phyloP scores from a whole-genome alignment of 2,888 invertebrate genomes.

The Drosophila rellima region DNA sequence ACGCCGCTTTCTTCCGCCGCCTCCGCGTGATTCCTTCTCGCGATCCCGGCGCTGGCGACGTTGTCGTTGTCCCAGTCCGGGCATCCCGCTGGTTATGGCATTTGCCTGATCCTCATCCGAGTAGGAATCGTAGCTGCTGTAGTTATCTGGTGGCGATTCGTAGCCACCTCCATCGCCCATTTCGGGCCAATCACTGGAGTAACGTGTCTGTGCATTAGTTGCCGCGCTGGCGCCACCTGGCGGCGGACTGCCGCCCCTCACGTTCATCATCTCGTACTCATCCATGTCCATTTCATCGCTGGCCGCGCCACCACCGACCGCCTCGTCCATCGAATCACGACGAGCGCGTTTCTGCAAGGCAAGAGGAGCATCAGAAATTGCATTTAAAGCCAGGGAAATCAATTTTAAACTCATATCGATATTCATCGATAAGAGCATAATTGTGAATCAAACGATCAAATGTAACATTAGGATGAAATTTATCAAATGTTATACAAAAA shows the following conservation, averaged over 20 bases:
- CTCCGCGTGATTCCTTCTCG: constrained; percentile 80
- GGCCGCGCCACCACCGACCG: constrained; percentile 81
- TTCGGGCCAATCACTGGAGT: constrained; percentile 51
- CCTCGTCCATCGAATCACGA: constrained; percentile 40
- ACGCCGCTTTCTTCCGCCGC: constrained; percentile 85
- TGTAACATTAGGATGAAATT: too few species aligned
- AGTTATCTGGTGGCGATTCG: constrained; percentile 87
- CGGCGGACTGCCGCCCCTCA: constrained; percentile 91
- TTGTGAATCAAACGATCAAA: background rate
- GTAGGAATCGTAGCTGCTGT: constrained; percentile 87
- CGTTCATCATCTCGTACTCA: constrained; percentile 93
- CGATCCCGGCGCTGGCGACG: constrained; percentile 79
- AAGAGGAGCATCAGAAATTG: background rate
- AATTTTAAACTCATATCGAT: background rate
- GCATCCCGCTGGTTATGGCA: background rate
- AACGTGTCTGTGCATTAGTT: constrained; percentile 8
- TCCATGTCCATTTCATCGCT: constrained; percentile 86
- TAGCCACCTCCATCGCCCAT: constrained; percentile 83
- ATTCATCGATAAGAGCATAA: background rate
- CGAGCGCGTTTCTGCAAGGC: constrained; percentile 62
- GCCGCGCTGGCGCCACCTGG: constrained; percentile 45
- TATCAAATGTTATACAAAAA: too few species aligned
- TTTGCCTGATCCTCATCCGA: constrained; percentile 79
- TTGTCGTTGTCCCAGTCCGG: constrained; percentile 75
- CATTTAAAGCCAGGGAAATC: background rate